phyloP scores from a whole-genome alignment of 2,113 vertebrate genomes.

The Cephalopholis sonnerati region DNA sequence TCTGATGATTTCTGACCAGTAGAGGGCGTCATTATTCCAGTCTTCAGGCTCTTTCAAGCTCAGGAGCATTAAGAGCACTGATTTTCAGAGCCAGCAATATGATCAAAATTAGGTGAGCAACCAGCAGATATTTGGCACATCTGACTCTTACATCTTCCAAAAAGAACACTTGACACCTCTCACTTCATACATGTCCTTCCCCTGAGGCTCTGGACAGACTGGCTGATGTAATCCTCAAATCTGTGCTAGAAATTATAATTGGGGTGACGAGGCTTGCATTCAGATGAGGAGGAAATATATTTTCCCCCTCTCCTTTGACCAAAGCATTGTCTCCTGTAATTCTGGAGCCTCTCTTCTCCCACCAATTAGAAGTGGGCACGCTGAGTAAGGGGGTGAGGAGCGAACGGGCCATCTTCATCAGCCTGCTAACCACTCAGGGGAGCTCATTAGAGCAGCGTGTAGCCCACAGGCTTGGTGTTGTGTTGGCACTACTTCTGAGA shows the following conservation, averaged over 20 bases:
- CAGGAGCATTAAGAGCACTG: conserved; percentile 1
- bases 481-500: conserved; percentile 75
- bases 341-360: conserved; percentile 47
- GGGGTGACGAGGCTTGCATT: conserved; percentile 45
- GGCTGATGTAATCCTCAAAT: conserved; percentile 14
- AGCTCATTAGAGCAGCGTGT: conserved; percentile 77
- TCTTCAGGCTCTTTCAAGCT: background rate
- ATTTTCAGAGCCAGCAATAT: conserved; percentile 16
- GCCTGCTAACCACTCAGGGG: conserved; percentile 75
- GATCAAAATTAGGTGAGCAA: conserved; percentile 36
- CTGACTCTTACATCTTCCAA: conserved; percentile 23
- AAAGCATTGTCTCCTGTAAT: conserved; percentile 57
- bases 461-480: conserved; percentile 58
- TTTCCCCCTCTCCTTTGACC: conserved; percentile 33
- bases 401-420: conserved; percentile 63
- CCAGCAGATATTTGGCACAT: conserved; percentile 30
- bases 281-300: conserved; percentile 24
- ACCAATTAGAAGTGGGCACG: conserved; percentile 68
- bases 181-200: conserved; percentile 34
- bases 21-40: conserved; percentile 64
- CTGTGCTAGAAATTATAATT: conserved; percentile 40
- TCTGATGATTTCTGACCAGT: conserved; percentile 40
- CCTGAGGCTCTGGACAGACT: conserved; percentile 20
- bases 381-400: conserved; percentile 49
- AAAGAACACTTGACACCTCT: conserved; percentile 39